Evolutionary conservation across 2,888 invertebrate genomes (phyloP).

Genomic region (Limulus polyphemus): DNA sequence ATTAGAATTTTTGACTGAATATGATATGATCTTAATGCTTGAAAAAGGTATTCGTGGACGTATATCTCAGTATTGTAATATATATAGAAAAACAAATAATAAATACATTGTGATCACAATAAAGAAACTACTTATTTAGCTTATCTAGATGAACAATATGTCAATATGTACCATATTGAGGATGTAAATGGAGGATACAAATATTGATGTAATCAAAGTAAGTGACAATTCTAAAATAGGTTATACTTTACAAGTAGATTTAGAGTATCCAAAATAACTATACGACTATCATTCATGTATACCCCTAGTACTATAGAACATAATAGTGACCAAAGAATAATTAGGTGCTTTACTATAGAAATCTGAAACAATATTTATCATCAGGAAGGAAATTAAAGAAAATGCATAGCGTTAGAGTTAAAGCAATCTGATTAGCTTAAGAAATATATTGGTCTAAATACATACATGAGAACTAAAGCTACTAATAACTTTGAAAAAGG

Average conservation of each 20-base stretch:
- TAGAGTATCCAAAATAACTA: no score
- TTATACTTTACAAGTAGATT: no score
- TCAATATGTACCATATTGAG: conserved; percentile 9
- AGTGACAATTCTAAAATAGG: no score
- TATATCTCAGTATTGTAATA: conserved; percentile 4
- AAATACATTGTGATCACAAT: conserved; percentile 3
- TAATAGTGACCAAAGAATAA: conserved; percentile 7
- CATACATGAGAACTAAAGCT: conserved; percentile 23
- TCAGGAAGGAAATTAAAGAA: conserved; percentile 27
- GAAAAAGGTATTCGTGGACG: conserved; percentile 13
- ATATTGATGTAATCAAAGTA: neutral
- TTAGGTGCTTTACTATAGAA: conserved; percentile 26
- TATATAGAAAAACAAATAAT: conserved; percentile 16
- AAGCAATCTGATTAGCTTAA: no score
- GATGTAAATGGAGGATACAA: conserved; percentile 8
- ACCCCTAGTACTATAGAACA: conserved; percentile 1
- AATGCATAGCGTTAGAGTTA: conserved; percentile 24
- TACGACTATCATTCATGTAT: no score
- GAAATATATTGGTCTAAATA: conserved; percentile 24
- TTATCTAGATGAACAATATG: conserved; percentile 21
- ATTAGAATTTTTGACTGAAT: conserved; percentile 29
- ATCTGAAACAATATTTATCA: conserved; percentile 24
- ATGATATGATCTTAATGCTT: conserved; percentile 28
- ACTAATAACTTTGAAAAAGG: conserved; percentile 34
- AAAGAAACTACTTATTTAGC: no score